A percentile compares a stretch with the other conserved stretches of the same genome.
These are phyloP conservation scores for Pseudorhiza aurosa DNA, from an alignment of 30 jellyfish, hydroid and myxozoan genomes.

Conservation along the genomic window DNA sequence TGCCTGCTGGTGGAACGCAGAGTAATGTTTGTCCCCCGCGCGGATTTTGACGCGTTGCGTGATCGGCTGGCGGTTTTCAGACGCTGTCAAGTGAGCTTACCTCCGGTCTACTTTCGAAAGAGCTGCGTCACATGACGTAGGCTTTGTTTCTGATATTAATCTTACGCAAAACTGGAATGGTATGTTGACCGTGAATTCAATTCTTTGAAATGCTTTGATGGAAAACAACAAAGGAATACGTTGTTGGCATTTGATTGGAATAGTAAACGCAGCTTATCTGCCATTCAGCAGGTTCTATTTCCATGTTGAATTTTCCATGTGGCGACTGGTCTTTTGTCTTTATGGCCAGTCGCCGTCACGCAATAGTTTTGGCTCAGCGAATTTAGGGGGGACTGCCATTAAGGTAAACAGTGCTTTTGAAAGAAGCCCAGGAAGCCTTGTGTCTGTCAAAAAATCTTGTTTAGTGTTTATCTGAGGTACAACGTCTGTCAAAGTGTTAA, in stretches of 20 bases:
- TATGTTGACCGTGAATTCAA: conserved; percentile 45
- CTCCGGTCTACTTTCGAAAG: conserved; percentile 6
- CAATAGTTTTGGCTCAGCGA: conserved; percentile 12
- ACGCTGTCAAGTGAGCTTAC: neutral
- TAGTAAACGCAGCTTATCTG: conserved; percentile 44
- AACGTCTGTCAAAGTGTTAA: too few species aligned
- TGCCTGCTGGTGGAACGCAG: too few species aligned
- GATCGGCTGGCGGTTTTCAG: conserved; percentile 11
- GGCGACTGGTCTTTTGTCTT: conserved; percentile 76
- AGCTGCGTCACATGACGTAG: conserved; percentile 23
- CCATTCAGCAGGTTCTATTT: conserved; percentile 39
- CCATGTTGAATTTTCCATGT: conserved; percentile 50
- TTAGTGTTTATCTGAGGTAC: too few species aligned
- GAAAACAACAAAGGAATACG: conserved; percentile 6
- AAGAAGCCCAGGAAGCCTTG: too few species aligned
- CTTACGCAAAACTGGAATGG: conserved; percentile 47
- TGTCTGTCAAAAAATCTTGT: too few species aligned
- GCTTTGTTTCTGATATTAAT: conserved; percentile 29
- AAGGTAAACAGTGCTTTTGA: too few species aligned
- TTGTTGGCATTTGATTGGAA: conserved; percentile 43
- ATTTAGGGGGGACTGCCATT: conserved; percentile 11
- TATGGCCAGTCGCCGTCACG: conserved; percentile 39
- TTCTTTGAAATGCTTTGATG: conserved; percentile 15
- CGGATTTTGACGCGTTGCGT: conserved; percentile 35
- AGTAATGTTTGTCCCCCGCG: too few species aligned